A percentile compares a stretch with the other conserved stretches of the same genome.
These are phyloP conservation scores for Erythrolamprus reginae DNA, from an alignment of 2,113 vertebrate genomes.

Conservation along the genomic window DNA sequence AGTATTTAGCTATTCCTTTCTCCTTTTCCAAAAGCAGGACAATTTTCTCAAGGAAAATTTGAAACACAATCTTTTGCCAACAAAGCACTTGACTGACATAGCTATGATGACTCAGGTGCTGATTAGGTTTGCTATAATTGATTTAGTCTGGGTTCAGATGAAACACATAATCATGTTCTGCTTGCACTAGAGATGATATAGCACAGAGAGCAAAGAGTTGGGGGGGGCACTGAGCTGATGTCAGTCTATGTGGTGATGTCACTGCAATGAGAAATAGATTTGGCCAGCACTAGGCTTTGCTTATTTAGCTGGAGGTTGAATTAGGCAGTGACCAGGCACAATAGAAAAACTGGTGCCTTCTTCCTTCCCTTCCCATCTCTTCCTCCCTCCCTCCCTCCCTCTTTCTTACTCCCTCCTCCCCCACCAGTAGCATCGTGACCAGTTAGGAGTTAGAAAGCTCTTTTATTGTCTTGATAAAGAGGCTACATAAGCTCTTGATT, in stretches of 20 bases:
- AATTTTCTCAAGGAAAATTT: constrained; percentile 22
- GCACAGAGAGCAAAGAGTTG: constrained; percentile 30
- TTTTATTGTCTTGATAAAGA: constrained; percentile 30
- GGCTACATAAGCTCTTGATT: constrained; percentile 51
- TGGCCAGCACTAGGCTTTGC: constrained; percentile 57
- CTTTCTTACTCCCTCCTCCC: too few species aligned
- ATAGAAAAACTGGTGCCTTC: constrained; percentile 42
- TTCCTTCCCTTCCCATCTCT: neutral
- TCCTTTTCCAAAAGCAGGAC: neutral
- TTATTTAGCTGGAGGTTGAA: constrained; percentile 57
- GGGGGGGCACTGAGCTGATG: constrained; percentile 61
- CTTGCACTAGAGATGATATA: constrained; percentile 79
- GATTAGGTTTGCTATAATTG: constrained; percentile 66
- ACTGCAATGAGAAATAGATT: constrained; percentile 66
- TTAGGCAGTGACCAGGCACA: constrained; percentile 44
- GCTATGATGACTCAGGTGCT: constrained; percentile 71
- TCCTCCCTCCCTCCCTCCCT: neutral
- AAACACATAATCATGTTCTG: constrained; percentile 78
- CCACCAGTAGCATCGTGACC: constrained; percentile 36
- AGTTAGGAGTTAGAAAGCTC: constrained; percentile 3
- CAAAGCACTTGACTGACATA: constrained; percentile 67
- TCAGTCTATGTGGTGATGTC: constrained; percentile 80
- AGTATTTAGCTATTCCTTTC: neutral
- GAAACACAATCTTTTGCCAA: constrained; percentile 56
- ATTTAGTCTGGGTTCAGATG: constrained; percentile 75